phyloP scores from a whole-genome alignment of 2,113 vertebrate genomes.

The Grammomys dolichurus region DNA sequence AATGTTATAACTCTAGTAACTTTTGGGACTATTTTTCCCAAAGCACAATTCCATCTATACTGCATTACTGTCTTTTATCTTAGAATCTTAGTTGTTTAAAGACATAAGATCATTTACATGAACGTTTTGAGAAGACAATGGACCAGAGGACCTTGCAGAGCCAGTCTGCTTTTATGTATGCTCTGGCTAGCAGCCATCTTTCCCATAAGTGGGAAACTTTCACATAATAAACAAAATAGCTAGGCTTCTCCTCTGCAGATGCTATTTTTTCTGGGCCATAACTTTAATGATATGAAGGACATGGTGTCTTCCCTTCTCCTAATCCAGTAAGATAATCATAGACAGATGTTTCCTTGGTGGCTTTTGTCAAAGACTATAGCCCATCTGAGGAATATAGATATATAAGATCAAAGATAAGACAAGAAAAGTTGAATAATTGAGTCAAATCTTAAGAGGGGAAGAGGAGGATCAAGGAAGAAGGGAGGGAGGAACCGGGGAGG shows the following conservation, averaged over 20 bases:
- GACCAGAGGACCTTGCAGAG: not conserved
- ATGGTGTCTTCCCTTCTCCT: not conserved
- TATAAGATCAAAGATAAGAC: not conserved
- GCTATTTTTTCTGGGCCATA: not conserved
- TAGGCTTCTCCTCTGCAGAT: not conserved
- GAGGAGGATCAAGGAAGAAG: too few relatives aligned
- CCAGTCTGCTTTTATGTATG: not conserved
- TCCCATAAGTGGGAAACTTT: not conserved
- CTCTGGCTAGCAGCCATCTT: not conserved
- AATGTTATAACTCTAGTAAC: not conserved
- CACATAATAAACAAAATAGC: not conserved
- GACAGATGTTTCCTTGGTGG: not conserved
- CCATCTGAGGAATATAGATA: not conserved
- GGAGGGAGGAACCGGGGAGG: too few relatives aligned
- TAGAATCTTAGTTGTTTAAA: conserved; percentile 3
- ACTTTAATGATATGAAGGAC: not conserved
- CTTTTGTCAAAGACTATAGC: not conserved
- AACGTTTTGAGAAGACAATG: not conserved
- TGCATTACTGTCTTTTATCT: not conserved
- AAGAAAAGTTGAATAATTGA: not conserved
- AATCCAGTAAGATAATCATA: not conserved
- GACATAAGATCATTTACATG: not conserved
- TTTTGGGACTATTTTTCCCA: not conserved
- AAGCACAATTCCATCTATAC: not conserved
- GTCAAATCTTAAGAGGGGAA: not conserved